phyloP scores from a whole-genome alignment of 2,113 vertebrate genomes.

The Catharus bicknelli region DNA sequence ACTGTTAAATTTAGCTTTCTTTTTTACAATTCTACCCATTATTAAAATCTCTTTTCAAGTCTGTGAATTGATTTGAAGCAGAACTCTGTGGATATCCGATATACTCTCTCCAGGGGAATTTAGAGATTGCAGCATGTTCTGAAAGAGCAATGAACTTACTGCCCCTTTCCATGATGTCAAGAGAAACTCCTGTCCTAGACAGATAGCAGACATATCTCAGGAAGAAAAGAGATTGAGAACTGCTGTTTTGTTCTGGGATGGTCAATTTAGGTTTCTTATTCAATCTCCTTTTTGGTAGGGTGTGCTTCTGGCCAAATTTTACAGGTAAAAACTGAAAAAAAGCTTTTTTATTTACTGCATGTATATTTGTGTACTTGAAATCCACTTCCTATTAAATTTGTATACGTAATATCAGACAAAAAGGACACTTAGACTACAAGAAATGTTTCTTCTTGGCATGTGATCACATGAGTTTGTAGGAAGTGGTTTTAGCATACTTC shows the following conservation, averaged over 20 bases:
- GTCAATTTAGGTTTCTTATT: background rate
- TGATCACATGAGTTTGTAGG: background rate
- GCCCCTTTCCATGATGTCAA: background rate
- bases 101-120: background rate
- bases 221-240: background rate
- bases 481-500: background rate
- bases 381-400: background rate
- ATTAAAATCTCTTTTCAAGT: constrained; percentile 15
- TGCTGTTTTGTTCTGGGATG: background rate
- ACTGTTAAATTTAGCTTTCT: background rate
- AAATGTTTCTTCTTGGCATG: background rate
- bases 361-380: background rate
- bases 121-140: background rate
- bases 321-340: background rate
- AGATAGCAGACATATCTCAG: background rate
- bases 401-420: background rate
- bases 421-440: background rate
- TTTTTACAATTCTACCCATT: background rate
- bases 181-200: background rate
- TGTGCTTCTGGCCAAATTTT: background rate
- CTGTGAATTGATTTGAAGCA: constrained; percentile 35
- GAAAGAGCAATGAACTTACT: background rate
- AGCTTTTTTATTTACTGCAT: background rate
- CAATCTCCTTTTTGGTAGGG: background rate
- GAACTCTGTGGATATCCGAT: background rate